A percentile compares a stretch with the other conserved stretches of the same genome.
Conservation (phyloP, 1,140 invertebrate genomes). For the Teleogryllus occipitalis region DNA sequence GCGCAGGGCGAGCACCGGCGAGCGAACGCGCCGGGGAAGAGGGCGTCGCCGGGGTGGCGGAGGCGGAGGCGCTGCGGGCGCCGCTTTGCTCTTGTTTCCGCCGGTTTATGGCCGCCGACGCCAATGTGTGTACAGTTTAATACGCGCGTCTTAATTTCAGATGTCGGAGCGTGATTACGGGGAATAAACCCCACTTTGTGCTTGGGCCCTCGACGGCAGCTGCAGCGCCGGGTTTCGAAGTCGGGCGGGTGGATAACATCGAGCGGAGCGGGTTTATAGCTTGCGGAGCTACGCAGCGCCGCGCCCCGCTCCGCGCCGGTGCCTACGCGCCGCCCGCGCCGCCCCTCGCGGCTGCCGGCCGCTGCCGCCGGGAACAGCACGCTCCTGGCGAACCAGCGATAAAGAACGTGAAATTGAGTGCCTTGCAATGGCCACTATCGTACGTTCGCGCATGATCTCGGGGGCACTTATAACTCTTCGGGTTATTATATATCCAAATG, state of each 20-base stretch:
- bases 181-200: constrained; percentile 1
- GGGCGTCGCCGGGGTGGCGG: too few species aligned
- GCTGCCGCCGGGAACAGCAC: too few species aligned
- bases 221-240: neutral
- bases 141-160: constrained; percentile 3
- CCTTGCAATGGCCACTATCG: too few species aligned
- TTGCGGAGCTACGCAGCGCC: neutral
- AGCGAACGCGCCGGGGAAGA: too few species aligned
- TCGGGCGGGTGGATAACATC: neutral
- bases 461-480: too few species aligned
- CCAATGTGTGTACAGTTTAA: constrained; percentile 1
- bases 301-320: neutral
- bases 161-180: neutral
- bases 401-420: too few species aligned
- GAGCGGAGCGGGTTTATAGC: neutral
- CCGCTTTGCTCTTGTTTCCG: neutral
- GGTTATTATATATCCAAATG: too few species aligned
- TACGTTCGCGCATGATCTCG: too few species aligned
- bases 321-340: too few species aligned
- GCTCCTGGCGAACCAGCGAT: too few species aligned
- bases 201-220: neutral
- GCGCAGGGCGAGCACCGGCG: too few species aligned
- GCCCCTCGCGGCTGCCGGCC: neutral
- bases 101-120: neutral
- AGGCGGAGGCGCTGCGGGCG: too few species aligned